Base-by-base conservation (phyloP, 2,797 vertebrate species). In the Hyperoplus lanceolatus region DNA sequence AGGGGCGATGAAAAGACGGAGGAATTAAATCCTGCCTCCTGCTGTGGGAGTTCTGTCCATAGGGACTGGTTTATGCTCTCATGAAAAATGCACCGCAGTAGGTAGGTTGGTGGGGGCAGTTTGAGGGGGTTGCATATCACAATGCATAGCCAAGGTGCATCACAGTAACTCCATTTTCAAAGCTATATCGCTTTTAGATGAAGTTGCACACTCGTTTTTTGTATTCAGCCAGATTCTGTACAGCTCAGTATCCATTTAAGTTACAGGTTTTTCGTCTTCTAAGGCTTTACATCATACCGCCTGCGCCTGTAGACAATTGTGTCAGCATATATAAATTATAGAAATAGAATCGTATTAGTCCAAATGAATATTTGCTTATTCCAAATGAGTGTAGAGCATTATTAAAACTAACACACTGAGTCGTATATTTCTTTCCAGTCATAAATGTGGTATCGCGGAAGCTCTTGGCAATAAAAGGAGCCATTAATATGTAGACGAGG, bases 361-460 rank as follows among this genome's bases (percentile, higher is more conserved):
- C 76, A 80, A 85, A 80, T 79, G 41, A 80, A 78, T 86, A 82
- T 92, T 90, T 88, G 70, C 83, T 89, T 84, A 76, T 84, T 82
- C 38, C 48, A 82, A 83, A 84, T 88, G 46, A 86, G 12, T 76
- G 51, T 43, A 70, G 66, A 74, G 42, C 38, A 74, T 93, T 87
- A 88, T 83, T 86, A 78, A 88, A 90, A 70, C 75, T 67, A 82
- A 78, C 83, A 77, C 66, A 76, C 45, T 69, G 65, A 85, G 63
- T 83, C 59, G 84, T 87, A 80, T 82, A 82, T 88, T 84, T 78
- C 78, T 43, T 71, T 75, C 41, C 21, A 57, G 79, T 81, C 77
- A 78, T 83, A 70, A 86, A 88, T 80, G 68, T 75, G 60, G 18
- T 56, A 85, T 87, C 77, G 71, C 62, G 75, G 56, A 74, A 62